Evolutionary conservation across 2,113 vertebrate species (phyloP).

Genomic region (Plecotus auritus): DNA sequence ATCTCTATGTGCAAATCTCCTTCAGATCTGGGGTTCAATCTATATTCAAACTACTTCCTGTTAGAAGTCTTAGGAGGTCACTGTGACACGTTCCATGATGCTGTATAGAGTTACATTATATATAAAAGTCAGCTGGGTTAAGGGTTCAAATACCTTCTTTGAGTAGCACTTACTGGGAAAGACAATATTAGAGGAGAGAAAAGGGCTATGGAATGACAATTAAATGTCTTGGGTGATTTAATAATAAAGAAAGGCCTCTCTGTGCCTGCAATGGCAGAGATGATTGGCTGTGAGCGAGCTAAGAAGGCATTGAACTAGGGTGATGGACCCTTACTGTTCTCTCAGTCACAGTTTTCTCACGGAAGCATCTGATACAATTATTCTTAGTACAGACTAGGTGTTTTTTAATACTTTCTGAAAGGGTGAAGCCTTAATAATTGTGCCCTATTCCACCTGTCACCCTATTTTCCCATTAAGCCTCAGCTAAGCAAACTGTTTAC

Average conservation of each 20-base stretch:
- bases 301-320: neutral
- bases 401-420: neutral
- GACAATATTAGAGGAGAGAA: neutral
- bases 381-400: neutral
- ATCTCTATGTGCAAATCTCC: neutral
- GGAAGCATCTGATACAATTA: neutral
- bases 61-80: neutral
- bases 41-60: neutral
- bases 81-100: neutral
- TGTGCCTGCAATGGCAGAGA: neutral
- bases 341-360: neutral
- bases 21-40: neutral
- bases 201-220: neutral
- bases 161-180: neutral
- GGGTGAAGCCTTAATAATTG: neutral
- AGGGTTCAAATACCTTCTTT: neutral
- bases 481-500: neutral
- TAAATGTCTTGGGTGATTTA: neutral
- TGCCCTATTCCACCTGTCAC: neutral
- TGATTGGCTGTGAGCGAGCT: neutral
- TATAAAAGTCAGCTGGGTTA: neutral
- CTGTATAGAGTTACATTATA: accelerated
- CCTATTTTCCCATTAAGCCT: neutral
- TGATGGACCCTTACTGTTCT: neutral
- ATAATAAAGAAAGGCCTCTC: neutral